phyloP scores from a whole-genome alignment of 2,888 invertebrate species.

The Spodoptera littoralis region DNA sequence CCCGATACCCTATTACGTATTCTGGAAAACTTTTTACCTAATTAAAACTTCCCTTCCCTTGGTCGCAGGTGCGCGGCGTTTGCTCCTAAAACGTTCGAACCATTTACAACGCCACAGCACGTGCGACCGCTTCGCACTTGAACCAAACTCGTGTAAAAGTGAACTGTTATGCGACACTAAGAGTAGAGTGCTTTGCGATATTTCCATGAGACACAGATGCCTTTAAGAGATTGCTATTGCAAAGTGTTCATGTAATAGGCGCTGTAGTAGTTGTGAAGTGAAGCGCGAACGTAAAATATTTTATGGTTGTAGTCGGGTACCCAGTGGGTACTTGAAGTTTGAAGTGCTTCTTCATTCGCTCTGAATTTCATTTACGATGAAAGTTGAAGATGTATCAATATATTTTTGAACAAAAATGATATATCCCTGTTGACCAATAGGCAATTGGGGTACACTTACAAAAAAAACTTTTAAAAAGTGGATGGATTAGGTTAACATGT shows the following conservation, averaged over 20 bases:
- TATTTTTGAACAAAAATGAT: too few relatives aligned
- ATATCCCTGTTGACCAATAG: too few relatives aligned
- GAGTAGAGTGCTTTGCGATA: constrained; percentile 70
- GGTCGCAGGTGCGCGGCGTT: constrained; percentile 77
- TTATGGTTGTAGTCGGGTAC: constrained; percentile 20
- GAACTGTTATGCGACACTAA: constrained; percentile 75
- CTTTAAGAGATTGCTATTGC: constrained; percentile 58
- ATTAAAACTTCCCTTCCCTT: constrained; percentile 68
- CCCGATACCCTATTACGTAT: constrained; percentile 44
- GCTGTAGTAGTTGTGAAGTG: constrained; percentile 37
- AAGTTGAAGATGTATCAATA: too few relatives aligned
- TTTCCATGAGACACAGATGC: constrained; percentile 75
- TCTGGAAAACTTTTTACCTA: constrained; percentile 62
- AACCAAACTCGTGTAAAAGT: constrained; percentile 79
- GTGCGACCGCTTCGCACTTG: constrained; percentile 82
- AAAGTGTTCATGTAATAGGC: constrained; percentile 51
- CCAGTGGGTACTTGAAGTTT: constrained; percentile 7
- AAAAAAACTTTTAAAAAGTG: too few relatives aligned
- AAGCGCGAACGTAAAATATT: constrained; percentile 10
- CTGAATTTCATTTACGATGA: too few relatives aligned
- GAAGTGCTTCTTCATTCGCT: too few relatives aligned
- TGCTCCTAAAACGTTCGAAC: constrained; percentile 75
- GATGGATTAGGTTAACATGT: too few relatives aligned
- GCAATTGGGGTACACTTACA: too few relatives aligned
- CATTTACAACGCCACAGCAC: constrained; percentile 76